Percentiles rank a stretch among this genome's conserved stretches.
These are phyloP conservation scores for Danaus melanippus DNA, from an alignment of 1,140 invertebrate species.

Conservation along the genomic window DNA sequence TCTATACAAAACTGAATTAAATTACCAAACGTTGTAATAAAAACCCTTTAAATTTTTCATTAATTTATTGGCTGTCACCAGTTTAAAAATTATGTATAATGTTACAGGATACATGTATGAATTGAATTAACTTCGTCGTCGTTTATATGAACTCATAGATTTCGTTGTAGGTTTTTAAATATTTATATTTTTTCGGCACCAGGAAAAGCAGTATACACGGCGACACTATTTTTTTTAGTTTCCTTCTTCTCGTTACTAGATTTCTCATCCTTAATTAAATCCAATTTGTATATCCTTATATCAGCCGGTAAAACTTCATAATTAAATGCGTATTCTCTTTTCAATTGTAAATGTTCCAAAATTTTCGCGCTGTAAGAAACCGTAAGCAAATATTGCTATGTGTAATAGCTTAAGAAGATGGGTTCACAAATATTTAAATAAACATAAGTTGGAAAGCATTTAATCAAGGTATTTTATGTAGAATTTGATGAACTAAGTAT, in stretches of 20 bases:
- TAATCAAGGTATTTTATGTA: too few species aligned
- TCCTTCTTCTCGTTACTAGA: conserved; percentile 1
- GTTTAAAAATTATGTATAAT: too few species aligned
- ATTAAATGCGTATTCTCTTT: conserved; percentile 45
- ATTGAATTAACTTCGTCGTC: too few species aligned
- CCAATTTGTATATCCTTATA: conserved; percentile 21
- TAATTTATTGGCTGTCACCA: too few species aligned
- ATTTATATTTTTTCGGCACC: conserved; percentile 1
- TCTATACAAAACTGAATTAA: too few species aligned
- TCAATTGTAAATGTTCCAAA: conserved; percentile 36
- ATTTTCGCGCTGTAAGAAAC: conserved; percentile 35
- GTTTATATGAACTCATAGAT: too few species aligned
- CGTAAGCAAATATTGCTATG: too few species aligned
- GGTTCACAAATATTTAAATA: neutral
- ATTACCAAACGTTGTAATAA: too few species aligned
- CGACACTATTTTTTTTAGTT: conserved; percentile 22
- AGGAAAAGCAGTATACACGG: conserved; percentile 39
- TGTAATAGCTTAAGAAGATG: neutral
- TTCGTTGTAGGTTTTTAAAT: too few species aligned
- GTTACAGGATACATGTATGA: too few species aligned
- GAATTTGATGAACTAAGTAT: too few species aligned
- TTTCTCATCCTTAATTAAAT: conserved; percentile 5
- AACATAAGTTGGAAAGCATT: neutral
- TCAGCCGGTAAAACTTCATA: conserved; percentile 33
- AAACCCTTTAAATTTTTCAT: too few species aligned